Base-by-base conservation (phyloP, 2,888 invertebrate species). In the Cosmopolites sordidus region DNA sequence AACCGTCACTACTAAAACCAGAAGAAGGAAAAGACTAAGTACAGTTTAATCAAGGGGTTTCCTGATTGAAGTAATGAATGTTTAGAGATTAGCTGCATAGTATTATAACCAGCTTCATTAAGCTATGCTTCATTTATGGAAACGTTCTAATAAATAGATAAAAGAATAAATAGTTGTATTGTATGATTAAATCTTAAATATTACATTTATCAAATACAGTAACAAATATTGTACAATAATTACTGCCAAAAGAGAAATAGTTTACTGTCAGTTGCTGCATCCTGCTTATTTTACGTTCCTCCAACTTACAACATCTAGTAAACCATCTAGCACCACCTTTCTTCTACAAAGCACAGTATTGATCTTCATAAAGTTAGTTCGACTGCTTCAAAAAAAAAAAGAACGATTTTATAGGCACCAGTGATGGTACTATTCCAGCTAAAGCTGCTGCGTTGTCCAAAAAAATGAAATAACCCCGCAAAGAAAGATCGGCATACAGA, bases 211-310 rank as follows among this genome's bases (percentile, higher is more conserved):
- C 30, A 54, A 45, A 54, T 27, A 50, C 41, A 50, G 22, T 46
- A 54, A 46, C 38, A 50, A 49, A 51, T 45, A 49, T 45, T 54
- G 42, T 54, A 46, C 48, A 48, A 48, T 43, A 44, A 44, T 50
- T 42, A 22, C 22, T 46, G 46, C 47, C 46, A 50, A 50, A 37
- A 51, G 49, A 15, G 38, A 54, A 49, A 49, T 45, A 27, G 18
- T 48, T 39, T 43, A 45, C 12, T 37, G 42, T 41, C 27, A 38
- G 12, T 22, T 45, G 45, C 45, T 54, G 49, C 22, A 22, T 22
- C 22, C 22, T 22, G 8, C 41, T 39, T 40, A 18, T 40, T 51
- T 46, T 40, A 45, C 30, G 16, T 33, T 46, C 41, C 9, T 16
- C 17, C 46, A 41, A 37, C 29, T 46, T 43, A 43, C n/a, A 39